phyloP scores from a whole-genome alignment of 2,797 vertebrate genomes.

The Ibycter americanus region DNA sequence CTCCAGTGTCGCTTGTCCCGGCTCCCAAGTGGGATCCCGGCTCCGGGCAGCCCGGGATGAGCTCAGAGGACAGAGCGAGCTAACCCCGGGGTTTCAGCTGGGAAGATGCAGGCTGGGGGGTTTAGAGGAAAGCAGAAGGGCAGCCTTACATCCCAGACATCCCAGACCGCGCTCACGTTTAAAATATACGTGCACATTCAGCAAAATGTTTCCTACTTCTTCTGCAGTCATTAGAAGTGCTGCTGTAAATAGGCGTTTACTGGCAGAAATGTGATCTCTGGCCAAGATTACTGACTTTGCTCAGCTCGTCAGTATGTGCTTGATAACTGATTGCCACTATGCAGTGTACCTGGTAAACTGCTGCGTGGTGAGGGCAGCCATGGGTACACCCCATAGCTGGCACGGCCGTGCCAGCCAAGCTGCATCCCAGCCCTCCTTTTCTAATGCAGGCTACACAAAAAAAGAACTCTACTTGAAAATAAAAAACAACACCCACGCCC shows the following conservation, averaged over 20 bases:
- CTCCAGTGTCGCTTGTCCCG: neutral
- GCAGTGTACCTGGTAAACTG: neutral
- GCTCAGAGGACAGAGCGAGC: neutral
- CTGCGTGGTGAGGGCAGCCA: neutral
- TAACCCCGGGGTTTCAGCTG: neutral
- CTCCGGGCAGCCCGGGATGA: neutral
- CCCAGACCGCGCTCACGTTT: neutral
- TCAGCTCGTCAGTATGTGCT: neutral
- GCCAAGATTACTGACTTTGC: neutral
- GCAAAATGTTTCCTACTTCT: neutral
- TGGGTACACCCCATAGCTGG: neutral
- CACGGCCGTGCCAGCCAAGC: neutral
- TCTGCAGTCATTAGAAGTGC: neutral
- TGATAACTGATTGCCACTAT: neutral
- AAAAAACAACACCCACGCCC: accelerated
- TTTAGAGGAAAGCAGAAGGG: neutral
- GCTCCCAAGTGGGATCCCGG: neutral
- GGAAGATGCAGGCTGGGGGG: neutral
- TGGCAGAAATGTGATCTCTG: neutral
- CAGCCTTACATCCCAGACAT: neutral
- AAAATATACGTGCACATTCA: neutral
- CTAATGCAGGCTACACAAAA: neutral
- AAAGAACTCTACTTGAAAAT: neutral
- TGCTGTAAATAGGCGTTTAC: neutral
- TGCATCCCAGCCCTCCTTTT: neutral